Conservation (phyloP, 2,113 vertebrate genomes). For the Budorcas taxicolor region DNA sequence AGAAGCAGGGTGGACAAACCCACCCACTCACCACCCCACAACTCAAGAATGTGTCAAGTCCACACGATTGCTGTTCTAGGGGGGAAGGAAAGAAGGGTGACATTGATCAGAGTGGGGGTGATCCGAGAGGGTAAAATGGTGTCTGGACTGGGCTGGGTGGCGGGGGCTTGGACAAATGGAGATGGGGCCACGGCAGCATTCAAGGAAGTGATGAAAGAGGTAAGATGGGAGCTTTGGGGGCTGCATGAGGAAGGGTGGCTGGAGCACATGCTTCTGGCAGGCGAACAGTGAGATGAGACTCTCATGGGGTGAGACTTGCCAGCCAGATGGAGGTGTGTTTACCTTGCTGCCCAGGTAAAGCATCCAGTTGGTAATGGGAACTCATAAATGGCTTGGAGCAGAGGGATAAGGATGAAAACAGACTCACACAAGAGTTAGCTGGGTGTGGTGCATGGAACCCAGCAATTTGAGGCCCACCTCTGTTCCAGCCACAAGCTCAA, state of each 20-base stretch:
- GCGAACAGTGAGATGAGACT: too few relatives aligned
- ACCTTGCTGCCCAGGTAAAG: background rate
- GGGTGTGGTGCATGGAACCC: background rate
- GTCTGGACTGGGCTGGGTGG: background rate
- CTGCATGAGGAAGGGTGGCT: background rate
- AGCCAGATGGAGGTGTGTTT: background rate
- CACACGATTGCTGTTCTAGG: rapidly evolving
- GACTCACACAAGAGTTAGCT: background rate
- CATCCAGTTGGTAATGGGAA: background rate
- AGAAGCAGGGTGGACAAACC: background rate
- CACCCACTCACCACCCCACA: background rate
- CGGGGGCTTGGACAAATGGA: background rate
- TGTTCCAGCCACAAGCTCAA: background rate
- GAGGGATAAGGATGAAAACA: background rate
- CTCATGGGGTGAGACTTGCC: background rate
- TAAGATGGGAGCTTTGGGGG: background rate
- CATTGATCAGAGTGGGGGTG: background rate
- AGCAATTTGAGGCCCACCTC: background rate
- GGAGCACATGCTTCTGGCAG: too few relatives aligned
- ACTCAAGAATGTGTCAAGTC: background rate
- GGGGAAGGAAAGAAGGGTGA: background rate
- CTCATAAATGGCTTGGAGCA: background rate
- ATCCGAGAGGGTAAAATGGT: background rate
- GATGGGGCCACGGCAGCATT: background rate
- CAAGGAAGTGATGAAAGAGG: background rate